These are phyloP conservation scores for Caenorhabditis plicata DNA, from an alignment of 2,888 invertebrate species.

Conservation along the genomic window DNA sequence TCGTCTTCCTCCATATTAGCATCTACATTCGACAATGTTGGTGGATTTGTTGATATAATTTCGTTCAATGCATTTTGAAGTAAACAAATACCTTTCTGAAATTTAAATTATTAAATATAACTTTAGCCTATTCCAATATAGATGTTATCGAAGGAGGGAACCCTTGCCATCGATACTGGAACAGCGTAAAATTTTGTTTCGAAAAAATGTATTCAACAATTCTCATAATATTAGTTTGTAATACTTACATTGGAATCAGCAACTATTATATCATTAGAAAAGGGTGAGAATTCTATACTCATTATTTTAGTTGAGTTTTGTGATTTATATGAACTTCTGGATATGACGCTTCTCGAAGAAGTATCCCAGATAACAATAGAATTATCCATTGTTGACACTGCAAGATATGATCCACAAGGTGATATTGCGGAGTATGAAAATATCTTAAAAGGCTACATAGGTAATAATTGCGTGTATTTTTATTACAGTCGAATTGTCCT, in stretches of 20 bases:
- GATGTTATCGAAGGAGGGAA: no score
- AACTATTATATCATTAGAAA: conserved; percentile 29
- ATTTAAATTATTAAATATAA: no score
- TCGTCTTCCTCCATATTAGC: conserved; percentile 2
- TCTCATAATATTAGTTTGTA: not conserved
- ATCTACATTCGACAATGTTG: not conserved
- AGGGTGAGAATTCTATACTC: conserved; percentile 37
- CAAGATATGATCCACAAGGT: conserved; percentile 28
- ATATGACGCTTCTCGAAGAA: no score
- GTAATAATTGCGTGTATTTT: no score
- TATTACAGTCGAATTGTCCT: not conserved
- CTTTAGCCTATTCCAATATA: no score
- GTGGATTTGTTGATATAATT: no score
- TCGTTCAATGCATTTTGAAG: conserved; percentile 1
- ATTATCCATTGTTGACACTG: conserved; percentile 27
- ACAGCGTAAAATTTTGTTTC: no score
- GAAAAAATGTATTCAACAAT: not conserved
- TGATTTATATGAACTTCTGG: no score
- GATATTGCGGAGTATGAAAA: conserved; percentile 16
- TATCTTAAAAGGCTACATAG: no score
- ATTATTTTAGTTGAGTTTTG: no score
- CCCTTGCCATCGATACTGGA: no score
- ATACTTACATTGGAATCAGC: conserved; percentile 35
- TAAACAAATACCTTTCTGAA: conserved; percentile 17
- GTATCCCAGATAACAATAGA: conserved; percentile 32